Evolutionary conservation across 1,140 invertebrate species (phyloP).

Genomic region (Drosophila arizonae): DNA sequence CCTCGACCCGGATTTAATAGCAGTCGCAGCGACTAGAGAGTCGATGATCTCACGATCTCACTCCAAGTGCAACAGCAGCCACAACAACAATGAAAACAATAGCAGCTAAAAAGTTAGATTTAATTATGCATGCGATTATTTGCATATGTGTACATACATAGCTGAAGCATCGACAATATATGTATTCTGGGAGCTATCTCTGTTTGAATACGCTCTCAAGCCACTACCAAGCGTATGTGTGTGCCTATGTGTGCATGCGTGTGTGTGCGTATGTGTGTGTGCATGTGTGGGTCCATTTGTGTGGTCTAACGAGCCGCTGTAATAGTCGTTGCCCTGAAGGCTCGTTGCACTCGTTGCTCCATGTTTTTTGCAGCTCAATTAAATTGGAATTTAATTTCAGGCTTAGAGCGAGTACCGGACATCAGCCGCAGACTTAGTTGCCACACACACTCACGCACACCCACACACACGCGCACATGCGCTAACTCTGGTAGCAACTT

Average conservation of each 20-base stretch:
- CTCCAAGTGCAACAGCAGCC: neutral
- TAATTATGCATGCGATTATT: too few species aligned
- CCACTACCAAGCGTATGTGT: neutral
- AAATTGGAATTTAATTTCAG: slow-evolving; percentile 81
- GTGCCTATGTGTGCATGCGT: slow-evolving; percentile 1
- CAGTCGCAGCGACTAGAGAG: neutral
- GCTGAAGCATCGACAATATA: too few species aligned
- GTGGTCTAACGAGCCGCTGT: slow-evolving; percentile 20
- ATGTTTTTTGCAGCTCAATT: slow-evolving; percentile 76
- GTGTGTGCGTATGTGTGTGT: slow-evolving; percentile 15
- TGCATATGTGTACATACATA: too few species aligned
- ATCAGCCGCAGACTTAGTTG: slow-evolving; percentile 33
- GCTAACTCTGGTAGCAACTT: slow-evolving; percentile 27
- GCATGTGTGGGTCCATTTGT: slow-evolving; percentile 40
- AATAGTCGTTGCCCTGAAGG: slow-evolving; percentile 15
- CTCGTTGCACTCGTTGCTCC: slow-evolving; percentile 3
- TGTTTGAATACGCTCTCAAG: slow-evolving; percentile 20
- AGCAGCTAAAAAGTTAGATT: too few species aligned
- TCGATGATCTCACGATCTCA: too few species aligned
- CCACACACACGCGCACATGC: slow-evolving; percentile 14
- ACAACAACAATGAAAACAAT: slow-evolving; percentile 5
- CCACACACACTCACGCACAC: slow-evolving; percentile 17
- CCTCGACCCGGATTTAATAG: neutral
- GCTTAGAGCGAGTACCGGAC: slow-evolving; percentile 53
- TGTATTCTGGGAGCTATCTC: neutral